A percentile compares a stretch with the other conserved stretches of the same genome.
These are phyloP conservation scores for Aphidoletes aphidimyza DNA, from an alignment of 2,888 invertebrate species.

Conservation along the genomic window DNA sequence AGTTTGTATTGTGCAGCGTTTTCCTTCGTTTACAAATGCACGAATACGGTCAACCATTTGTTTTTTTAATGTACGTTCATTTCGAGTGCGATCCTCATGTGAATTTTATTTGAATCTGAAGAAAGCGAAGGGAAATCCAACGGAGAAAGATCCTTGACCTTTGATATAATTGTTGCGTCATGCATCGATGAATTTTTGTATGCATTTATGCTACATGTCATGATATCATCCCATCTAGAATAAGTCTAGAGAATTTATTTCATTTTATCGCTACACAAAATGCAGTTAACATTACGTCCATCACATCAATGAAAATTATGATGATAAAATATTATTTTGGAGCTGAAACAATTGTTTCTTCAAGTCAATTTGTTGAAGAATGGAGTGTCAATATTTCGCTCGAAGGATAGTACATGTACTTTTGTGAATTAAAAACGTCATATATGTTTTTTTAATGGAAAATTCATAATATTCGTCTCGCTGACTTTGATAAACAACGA, in stretches of 20 bases:
- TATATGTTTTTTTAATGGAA: no score
- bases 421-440: background rate
- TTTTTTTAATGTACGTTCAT: slow-evolving; percentile 1
- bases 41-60: background rate
- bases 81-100: background rate
- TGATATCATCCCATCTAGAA: no score
- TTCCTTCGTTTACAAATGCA: background rate
- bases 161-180: slow-evolving; percentile 18
- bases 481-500: slow-evolving; percentile 27
- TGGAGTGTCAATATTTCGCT: no score
- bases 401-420: no score
- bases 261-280: background rate
- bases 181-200: slow-evolving; percentile 37
- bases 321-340: background rate
- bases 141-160: slow-evolving; percentile 52
- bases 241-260: background rate
- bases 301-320: background rate
- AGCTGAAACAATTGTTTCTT: no score
- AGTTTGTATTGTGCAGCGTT: background rate
- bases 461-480: slow-evolving; percentile 47
- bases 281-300: background rate
- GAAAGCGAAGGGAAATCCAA: background rate
- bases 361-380: no score
- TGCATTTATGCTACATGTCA: no score
- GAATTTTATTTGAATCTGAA: background rate